Evolutionary conservation across 2,797 vertebrate species (phyloP), one percentile per base, ranked within the genome.

Genomic region (Choloepus didactylus): DNA sequence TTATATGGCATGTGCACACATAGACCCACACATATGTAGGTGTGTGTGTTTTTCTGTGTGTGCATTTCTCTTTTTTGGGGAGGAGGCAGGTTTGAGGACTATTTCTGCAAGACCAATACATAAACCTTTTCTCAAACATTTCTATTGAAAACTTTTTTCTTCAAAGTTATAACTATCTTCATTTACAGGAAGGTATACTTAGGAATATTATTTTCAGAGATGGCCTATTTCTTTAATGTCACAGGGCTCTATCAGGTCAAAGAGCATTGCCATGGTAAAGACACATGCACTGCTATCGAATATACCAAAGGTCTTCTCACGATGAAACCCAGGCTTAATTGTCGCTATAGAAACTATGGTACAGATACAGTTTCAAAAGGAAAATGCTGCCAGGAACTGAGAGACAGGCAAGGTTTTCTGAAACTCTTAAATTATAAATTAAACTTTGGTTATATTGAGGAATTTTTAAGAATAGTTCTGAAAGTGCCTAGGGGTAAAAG

Each of bases 291-390:
- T 95, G 46, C 82, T 96, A 83, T 75, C 12, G 75, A 15, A 29
- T 0, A 0, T 87, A 84, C 84, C 87, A 93, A 96, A 88, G 96
- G 66, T 80, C 49, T 2, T 94, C 84, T 92, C 79, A n/a, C 1
- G 0, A 49, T 56, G 91, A 73, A 90, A 97, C 0, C 9, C 56
- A 97, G 76, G 97, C 93, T 96, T 98, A 96, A 97, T 92, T 95
- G 97, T 98, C 98, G 81, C 98, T 97, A 98, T 98, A 98, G 98
- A 98, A 98, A 99, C 98, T 84, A 73, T 84, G 93, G 87, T 0
- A 12, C 93, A 97, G 97, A 97, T 98, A 98, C 0, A 0, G 90
- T 98, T 98, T 98, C 98, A 93, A 97, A 98, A 97, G 95, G 84
- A 97, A 97, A 95, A 87, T 59, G 88, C 95, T 97, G 96, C 96